Evolutionary conservation across 2,113 vertebrate species (phyloP), one percentile per base, ranked within the genome.

Genomic region (Pycnonotus jocosus): DNA sequence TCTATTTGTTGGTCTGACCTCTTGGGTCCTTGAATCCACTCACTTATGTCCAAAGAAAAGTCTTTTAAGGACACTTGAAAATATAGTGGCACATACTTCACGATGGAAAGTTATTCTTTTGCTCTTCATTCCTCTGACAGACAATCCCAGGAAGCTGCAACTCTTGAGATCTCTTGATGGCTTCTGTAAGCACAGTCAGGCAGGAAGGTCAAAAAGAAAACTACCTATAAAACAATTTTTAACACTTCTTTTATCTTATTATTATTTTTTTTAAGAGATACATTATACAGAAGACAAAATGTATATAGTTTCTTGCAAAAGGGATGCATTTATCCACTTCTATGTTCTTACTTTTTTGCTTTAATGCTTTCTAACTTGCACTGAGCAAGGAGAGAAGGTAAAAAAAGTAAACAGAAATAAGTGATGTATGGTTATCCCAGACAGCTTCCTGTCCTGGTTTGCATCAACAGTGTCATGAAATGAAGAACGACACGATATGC

Each of bases 391-490:
- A 68, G 33, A 89, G 73, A n/a, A 74, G 23, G 76, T 15, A 10
- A 22, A 65, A 65, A 27, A 24, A 19, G 38, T 47, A 57, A 64
- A 35, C 22, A 76, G 21, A 74, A 74, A 77, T 18, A 91, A 90
- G 50, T 53, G n/a, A 93, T 90, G 79, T 90, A 88, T 92, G 0
- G 0, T 56, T 69, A 81, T 74, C 72, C 40, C 76, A 93, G 90
- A 48, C 78, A 91, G 82, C 37, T 96, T 97, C 96, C 94, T 96
- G 93, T 84, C 82, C 96, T 96, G 93, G 76, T 96, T 95, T 93
- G 47, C 82, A 94, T 97, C 92, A 96, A 60, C 33, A 77, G 37
- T 81, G 86, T 71, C 96, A 90, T 65, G 80, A 81, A 86, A 95
- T 81, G 85, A 95, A 88, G 80, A 94, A 96, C 11, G 64, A 82